Percentiles rank a stretch among this genome's conserved stretches.
Conservation (phyloP, 2,888 invertebrate species). For the Hesperia comma region DNA sequence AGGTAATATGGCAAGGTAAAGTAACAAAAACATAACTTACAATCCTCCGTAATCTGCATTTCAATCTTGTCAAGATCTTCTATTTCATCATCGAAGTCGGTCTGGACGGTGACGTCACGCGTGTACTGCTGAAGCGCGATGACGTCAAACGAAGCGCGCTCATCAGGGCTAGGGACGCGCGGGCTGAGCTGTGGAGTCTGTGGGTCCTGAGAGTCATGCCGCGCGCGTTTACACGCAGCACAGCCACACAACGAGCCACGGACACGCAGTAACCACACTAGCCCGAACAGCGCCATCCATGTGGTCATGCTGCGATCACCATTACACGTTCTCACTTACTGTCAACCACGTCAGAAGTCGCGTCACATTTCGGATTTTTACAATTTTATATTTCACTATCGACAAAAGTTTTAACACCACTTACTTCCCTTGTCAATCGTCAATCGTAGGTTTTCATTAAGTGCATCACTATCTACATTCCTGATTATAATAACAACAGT, state of each 20-base stretch:
- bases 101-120: slow-evolving; percentile 79
- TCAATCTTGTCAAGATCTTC: slow-evolving; percentile 79
- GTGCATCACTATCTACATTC: too few relatives aligned
- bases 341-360: slow-evolving; percentile 4
- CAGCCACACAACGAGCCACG: slow-evolving; percentile 91
- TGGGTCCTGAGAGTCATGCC: slow-evolving; percentile 59
- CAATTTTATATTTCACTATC: neutral
- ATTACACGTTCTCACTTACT: slow-evolving; percentile 48
- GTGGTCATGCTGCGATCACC: slow-evolving; percentile 79
- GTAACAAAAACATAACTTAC: slow-evolving; percentile 57
- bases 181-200: slow-evolving; percentile 49
- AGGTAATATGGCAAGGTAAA: too few relatives aligned
- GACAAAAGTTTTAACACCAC: too few relatives aligned
- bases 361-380: slow-evolving; percentile 18
- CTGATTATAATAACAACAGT: too few relatives aligned
- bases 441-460: too few relatives aligned
- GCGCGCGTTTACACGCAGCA: slow-evolving; percentile 86
- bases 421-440: too few relatives aligned
- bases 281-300: slow-evolving; percentile 93
- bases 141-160: slow-evolving; percentile 73
- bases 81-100: slow-evolving; percentile 76
- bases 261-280: slow-evolving; percentile 92
- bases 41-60: slow-evolving; percentile 75
- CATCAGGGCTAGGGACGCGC: slow-evolving; percentile 60
- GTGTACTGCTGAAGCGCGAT: slow-evolving; percentile 76